Base-by-base conservation (phyloP, 2,888 invertebrate genomes). In the Cheilosia grossa region DNA sequence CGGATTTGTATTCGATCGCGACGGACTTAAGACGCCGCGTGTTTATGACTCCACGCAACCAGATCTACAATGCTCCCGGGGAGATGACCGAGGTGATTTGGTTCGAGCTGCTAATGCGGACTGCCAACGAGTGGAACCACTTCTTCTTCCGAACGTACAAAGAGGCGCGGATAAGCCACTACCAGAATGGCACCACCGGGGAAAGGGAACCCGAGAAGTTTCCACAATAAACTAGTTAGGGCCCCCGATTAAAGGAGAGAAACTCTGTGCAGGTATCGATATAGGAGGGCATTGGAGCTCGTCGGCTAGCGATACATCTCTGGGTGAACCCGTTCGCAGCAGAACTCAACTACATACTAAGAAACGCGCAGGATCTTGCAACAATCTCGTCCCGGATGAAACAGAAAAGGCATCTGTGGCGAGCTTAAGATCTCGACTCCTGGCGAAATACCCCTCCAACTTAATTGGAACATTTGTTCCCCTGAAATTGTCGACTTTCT, bases 111-210 rank as follows among this genome's bases (percentile, higher is more conserved):
- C 82, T 90, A 0, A 83, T 86, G 0, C 88, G 88, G 56, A 88
- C 89, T 15, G 88, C 89, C 4, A 88, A 89, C 47, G 87, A 89
- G 21, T 89, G 89, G 82, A 89, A 88, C 33, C 89, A 90, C 72
- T 90, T 89, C 73, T 90, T 90, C 80, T 88, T 91, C 42, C 88
- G 87, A 10, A 89, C 88, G 1, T 91, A 89, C 53, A 90, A 90
- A 59, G 88, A 89, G 44, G 67, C 85, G 7, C 70, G 85, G 9
- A 44, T 81, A 2, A 75, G 33, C 21, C 66, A 81, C 33, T 85
- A 63, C 24, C 85, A 85, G 27, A 83, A 54, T 27, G 79, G 53
- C 13, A 66, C n/a, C 37, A 66, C n/a, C 40, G 58, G 51, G 10
- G 83, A 83, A 4, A 47, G 53, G 15, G 83, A 83, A 2, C 7